phyloP scores from a whole-genome alignment of 2,797 vertebrate species.

The Zalophus californianus region DNA sequence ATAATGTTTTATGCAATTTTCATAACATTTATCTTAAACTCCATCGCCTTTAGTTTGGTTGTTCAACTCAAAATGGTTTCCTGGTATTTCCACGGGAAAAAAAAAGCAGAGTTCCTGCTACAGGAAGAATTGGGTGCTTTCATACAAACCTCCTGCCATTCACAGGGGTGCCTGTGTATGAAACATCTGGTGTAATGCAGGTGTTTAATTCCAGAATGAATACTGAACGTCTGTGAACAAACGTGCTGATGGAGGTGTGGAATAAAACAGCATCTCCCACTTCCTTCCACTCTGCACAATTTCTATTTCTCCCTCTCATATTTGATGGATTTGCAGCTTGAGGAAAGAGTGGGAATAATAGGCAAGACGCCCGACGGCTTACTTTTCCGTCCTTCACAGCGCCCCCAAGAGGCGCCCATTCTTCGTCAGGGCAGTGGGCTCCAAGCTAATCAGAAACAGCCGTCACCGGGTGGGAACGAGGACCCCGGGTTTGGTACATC shows the following conservation, averaged over 20 bases:
- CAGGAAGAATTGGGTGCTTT: constrained; percentile 49
- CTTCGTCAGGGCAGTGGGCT: constrained; percentile 71
- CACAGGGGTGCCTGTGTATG: background rate
- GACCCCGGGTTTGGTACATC: constrained; percentile 31
- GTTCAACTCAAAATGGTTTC: constrained; percentile 71
- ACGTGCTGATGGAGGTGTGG: constrained; percentile 10
- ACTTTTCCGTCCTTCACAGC: constrained; percentile 85
- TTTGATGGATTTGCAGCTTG: constrained; percentile 80
- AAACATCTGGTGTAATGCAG: background rate
- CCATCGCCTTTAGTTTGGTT: constrained; percentile 73
- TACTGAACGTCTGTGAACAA: constrained; percentile 43
- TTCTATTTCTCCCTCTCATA: constrained; percentile 69
- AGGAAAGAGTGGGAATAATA: constrained; percentile 79
- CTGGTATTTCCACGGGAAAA: constrained; percentile 53
- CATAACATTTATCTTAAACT: constrained; percentile 79
- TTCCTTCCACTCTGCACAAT: constrained; percentile 53
- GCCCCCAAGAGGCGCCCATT: constrained; percentile 72
- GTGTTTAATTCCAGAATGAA: constrained; percentile 36
- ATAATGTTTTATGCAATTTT: constrained; percentile 81
- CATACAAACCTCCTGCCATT: background rate
- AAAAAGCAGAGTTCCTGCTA: constrained; percentile 32
- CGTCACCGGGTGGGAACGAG: constrained; percentile 39
- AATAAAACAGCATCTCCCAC: background rate
- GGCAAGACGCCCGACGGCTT: constrained; percentile 72
- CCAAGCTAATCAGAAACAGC: constrained; percentile 84